phyloP scores from a whole-genome alignment of 2,113 vertebrate genomes.

The Cacatua alba region DNA sequence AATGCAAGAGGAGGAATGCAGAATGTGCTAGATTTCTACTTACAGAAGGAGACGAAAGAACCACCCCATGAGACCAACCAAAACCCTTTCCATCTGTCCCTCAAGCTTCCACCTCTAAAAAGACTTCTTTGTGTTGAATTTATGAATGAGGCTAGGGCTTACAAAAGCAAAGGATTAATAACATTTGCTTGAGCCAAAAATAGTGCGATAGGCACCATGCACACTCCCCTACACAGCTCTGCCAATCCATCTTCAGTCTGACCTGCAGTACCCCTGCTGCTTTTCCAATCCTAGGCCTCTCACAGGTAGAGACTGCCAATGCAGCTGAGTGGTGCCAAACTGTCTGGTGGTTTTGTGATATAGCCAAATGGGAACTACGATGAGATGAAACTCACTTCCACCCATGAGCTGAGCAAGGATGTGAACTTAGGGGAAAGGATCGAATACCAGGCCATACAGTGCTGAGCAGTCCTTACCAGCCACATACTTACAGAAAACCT shows the following conservation, averaged over 20 bases:
- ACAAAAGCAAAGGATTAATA: conserved; percentile 41
- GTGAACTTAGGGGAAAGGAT: neutral
- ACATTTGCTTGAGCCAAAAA: conserved; percentile 30
- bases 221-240: neutral
- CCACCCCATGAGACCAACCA: neutral
- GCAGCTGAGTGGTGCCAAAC: conserved; percentile 38
- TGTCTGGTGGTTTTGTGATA: conserved; percentile 58
- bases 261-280: conserved; percentile 43
- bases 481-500: neutral
- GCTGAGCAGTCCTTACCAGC: neutral
- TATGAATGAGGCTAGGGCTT: conserved; percentile 54
- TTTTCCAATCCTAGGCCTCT: conserved; percentile 44
- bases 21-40: neutral
- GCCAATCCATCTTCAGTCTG: conserved; percentile 21
- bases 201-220: neutral
- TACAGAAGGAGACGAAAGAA: neutral
- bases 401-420: neutral
- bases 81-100: neutral
- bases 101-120: neutral
- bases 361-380: conserved; percentile 29
- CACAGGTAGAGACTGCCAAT: conserved; percentile 15
- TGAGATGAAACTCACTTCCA: conserved; percentile 39
- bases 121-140: conserved; percentile 17
- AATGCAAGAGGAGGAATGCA: neutral
- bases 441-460: neutral